Evolutionary conservation across 2,888 invertebrate genomes (phyloP), one percentile per base, ranked within the genome.

Genomic region (Julus scanicus): DNA sequence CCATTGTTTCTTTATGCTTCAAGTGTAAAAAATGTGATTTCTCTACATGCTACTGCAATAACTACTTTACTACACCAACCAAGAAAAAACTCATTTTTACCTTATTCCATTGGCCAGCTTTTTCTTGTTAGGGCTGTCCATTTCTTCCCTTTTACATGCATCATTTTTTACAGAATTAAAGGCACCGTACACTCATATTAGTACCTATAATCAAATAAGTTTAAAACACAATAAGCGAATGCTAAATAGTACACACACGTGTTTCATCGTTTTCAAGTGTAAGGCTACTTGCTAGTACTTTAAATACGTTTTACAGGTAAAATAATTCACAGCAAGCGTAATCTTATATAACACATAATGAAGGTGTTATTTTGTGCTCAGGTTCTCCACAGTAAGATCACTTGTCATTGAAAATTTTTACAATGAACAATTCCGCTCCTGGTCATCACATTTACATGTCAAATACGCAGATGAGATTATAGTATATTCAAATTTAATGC

Each of bases 61-160:
- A 29, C 29, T 29, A 29, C 29, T 44, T 44, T 44, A 44, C 53
- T 53, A 13, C 53, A 15, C n/a, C n/a, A n/a, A n/a, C 2, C n/a
- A n/a, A 63, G n/a, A n/a, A n/a, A 63, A 63, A 63, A 63, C n/a
- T 2, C 63, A 6, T n/a, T 15, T 63, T 63, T 63, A 63, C 63
- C 63, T 63, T 63, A 63, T 63, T 63, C 63, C 63, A 63, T 63
- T 63, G 63, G 17, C 63, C 63, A 63, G 63, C 63, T 63, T 63
- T 63, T n/a, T 63, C 63, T 63, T 63, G 63, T 63, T 63, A 63
- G 63, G 63, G 63, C 63, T 63, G 63, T 63, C 63, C 63, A 63
- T 63, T 63, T 63, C 63, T 63, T 63, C 63, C 17, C 63, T 17
- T n/a, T 63, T 63, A 63, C 63, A 63, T 63, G 63, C 63, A 63